Evolutionary conservation across 2,888 invertebrate genomes (phyloP).

Genomic region (Neoscelio sp.): DNA sequence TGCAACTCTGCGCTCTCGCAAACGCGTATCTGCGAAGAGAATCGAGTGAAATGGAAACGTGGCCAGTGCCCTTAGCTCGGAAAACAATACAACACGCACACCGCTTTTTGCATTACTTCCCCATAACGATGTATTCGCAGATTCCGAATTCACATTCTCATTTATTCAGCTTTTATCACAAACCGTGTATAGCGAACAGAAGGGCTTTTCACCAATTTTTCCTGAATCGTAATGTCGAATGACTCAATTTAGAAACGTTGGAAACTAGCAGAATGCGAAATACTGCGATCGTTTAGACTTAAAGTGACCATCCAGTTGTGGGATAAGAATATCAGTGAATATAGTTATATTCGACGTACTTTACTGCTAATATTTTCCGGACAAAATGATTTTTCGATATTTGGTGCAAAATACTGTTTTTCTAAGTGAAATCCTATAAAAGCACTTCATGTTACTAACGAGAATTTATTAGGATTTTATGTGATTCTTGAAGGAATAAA

Average conservation of each 20-base stretch:
- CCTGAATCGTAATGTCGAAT: slow-evolving; percentile 42
- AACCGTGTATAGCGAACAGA: no score
- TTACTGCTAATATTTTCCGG: no score
- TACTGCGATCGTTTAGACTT: neutral
- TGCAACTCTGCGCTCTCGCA: slow-evolving; percentile 30
- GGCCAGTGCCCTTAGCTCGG: slow-evolving; percentile 30
- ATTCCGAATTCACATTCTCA: slow-evolving; percentile 6
- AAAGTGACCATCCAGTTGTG: slow-evolving; percentile 26
- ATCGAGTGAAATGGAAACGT: slow-evolving; percentile 51
- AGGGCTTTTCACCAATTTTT: slow-evolving; percentile 50
- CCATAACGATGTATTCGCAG: slow-evolving; percentile 11
- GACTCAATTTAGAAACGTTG: slow-evolving; percentile 34
- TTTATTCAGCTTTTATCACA: slow-evolving; percentile 44
- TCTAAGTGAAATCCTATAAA: slow-evolving; percentile 16
- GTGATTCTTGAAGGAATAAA: slow-evolving; percentile 29
- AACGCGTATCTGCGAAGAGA: slow-evolving; percentile 33
- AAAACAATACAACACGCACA: slow-evolving; percentile 47
- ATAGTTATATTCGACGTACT: no score
- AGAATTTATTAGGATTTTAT: slow-evolving; percentile 52
- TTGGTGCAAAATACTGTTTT: slow-evolving; percentile 37
- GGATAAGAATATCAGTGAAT: slow-evolving; percentile 49
- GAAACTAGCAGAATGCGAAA: neutral
- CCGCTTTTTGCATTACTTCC: neutral
- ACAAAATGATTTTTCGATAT: neutral
- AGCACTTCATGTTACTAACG: slow-evolving; percentile 38